These are phyloP conservation scores for Mythimna pallens DNA, from an alignment of 2,888 invertebrate species.

Conservation along the genomic window DNA sequence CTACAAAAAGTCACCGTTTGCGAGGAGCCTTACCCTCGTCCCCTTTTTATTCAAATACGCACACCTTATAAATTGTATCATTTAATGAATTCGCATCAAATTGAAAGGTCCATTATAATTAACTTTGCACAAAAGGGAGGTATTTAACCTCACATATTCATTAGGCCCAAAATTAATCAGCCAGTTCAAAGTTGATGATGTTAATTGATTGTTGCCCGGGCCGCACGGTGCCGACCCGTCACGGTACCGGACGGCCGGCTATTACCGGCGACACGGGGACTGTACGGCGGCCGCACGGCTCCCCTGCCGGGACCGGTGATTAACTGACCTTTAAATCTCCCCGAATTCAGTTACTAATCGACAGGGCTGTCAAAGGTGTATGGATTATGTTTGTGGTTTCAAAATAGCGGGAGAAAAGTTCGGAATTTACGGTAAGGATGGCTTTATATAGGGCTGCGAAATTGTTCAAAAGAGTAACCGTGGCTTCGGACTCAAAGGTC, in stretches of 20 bases:
- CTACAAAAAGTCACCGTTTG: too few relatives aligned
- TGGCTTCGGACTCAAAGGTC: too few relatives aligned
- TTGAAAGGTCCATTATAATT: neutral
- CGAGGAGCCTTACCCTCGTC: too few relatives aligned
- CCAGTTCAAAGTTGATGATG: constrained; percentile 62
- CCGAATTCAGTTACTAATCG: constrained; percentile 66
- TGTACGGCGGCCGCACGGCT: constrained; percentile 72
- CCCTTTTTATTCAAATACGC: neutral
- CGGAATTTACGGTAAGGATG: neutral
- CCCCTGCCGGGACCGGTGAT: constrained; percentile 76
- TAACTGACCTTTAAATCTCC: constrained; percentile 72
- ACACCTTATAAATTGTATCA: neutral
- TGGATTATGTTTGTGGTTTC: neutral
- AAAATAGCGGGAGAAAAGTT: neutral
- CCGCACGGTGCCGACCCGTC: constrained; percentile 10
- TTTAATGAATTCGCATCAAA: constrained; percentile 3
- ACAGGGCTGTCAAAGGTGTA: constrained; percentile 47
- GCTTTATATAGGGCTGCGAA: neutral
- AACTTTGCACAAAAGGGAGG: neutral
- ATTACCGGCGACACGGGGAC: constrained; percentile 51
- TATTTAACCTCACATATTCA: constrained; percentile 33
- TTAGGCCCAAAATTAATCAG: constrained; percentile 54
- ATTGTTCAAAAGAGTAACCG: too few relatives aligned
- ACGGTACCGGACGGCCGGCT: constrained; percentile 27
- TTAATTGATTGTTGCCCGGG: constrained; percentile 76